Conservation (phyloP, 2,888 invertebrate species). For the Melanargia galathea region DNA sequence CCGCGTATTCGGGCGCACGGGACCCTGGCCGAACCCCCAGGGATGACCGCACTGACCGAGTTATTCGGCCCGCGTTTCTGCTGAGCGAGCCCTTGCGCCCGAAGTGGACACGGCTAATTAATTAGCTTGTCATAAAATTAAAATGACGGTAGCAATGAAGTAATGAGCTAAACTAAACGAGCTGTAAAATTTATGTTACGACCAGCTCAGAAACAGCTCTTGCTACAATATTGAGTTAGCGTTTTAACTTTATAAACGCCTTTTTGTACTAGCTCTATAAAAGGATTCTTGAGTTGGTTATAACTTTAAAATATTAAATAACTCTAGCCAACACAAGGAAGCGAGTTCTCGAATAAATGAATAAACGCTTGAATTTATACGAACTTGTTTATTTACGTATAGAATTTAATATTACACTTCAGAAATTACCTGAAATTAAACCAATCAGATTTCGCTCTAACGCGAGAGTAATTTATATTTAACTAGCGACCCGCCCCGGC, state of each 20-base stretch:
- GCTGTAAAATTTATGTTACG: slow-evolving; percentile 78
- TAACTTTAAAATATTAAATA: neutral
- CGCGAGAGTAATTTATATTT: slow-evolving; percentile 12
- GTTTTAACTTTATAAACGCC: slow-evolving; percentile 49
- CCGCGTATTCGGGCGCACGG: neutral
- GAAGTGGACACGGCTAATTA: neutral
- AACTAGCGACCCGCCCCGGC: no score
- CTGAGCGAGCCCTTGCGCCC: neutral
- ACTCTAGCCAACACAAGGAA: neutral
- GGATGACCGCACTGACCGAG: neutral
- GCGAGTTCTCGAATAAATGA: neutral
- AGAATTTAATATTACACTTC: neutral
- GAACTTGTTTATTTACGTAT: neutral
- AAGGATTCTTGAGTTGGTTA: neutral
- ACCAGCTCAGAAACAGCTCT: slow-evolving; percentile 75
- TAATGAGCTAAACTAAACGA: slow-evolving; percentile 78
- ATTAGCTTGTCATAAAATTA: slow-evolving; percentile 24
- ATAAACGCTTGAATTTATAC: neutral
- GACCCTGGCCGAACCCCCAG: neutral
- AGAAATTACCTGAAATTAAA: neutral
- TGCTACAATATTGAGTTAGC: slow-evolving; percentile 70
- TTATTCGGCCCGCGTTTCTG: neutral
- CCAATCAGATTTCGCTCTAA: neutral
- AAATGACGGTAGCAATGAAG: slow-evolving; percentile 60
- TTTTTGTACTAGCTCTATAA: neutral